Evolutionary conservation across 1,140 invertebrate genomes (phyloP).

Genomic region (Eupeodes corollae): DNA sequence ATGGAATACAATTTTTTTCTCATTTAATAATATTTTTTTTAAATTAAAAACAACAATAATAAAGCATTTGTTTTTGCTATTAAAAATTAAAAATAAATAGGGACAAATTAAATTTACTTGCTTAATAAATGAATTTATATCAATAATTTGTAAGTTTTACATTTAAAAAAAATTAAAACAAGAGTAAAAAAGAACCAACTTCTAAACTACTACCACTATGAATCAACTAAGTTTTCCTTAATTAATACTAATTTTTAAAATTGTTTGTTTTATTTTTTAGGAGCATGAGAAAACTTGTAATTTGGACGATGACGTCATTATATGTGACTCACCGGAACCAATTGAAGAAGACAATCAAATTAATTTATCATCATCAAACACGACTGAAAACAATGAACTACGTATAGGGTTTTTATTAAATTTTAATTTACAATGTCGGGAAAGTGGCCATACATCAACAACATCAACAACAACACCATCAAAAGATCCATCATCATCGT

Average conservation of each 20-base stretch:
- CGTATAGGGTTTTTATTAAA: conserved; percentile 30
- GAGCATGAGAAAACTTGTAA: conserved; percentile 44
- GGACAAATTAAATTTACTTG: too few relatives aligned
- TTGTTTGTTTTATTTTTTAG: conserved; percentile 22
- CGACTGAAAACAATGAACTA: conserved; percentile 24
- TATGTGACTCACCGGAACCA: conserved; percentile 32
- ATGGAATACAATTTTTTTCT: too few relatives aligned
- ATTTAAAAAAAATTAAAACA: too few relatives aligned
- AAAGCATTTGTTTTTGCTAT: too few relatives aligned
- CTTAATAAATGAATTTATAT: too few relatives aligned
- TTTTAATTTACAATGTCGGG: conserved; percentile 21
- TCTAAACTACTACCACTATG: too few relatives aligned
- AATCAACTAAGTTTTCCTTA: too few relatives aligned
- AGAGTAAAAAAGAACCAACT: too few relatives aligned
- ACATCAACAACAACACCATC: not conserved
- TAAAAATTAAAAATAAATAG: too few relatives aligned
- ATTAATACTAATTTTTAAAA: not conserved
- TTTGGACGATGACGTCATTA: conserved; percentile 29
- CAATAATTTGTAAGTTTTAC: too few relatives aligned
- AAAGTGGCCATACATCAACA: not conserved
- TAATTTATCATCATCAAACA: conserved; percentile 11
- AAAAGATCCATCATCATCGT: not conserved
- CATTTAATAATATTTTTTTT: too few relatives aligned
- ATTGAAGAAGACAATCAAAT: conserved; percentile 1
- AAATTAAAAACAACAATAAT: too few relatives aligned